These are phyloP conservation scores for Meteorus colon DNA, from an alignment of 2,888 invertebrate species.

Conservation along the genomic window DNA sequence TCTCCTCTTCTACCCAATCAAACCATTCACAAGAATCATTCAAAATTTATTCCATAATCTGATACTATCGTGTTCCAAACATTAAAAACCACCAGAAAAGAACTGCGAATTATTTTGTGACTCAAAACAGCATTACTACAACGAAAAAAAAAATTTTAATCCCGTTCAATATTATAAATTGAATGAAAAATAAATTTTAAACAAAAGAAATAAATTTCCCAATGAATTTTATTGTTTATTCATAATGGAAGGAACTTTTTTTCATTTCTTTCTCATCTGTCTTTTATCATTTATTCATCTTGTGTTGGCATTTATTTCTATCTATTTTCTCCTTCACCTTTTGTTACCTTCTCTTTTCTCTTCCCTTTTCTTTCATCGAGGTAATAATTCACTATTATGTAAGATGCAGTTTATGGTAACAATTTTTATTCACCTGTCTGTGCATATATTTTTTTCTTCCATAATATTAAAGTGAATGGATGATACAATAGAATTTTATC, in stretches of 20 bases:
- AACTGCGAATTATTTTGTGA: not conserved
- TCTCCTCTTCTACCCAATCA: not conserved
- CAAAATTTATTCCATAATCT: not conserved
- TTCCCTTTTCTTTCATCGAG: not conserved
- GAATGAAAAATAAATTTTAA: not conserved
- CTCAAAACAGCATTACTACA: not conserved
- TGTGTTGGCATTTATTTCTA: not conserved
- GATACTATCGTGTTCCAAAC: not conserved
- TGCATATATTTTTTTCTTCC: not conserved
- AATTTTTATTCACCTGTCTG: not conserved
- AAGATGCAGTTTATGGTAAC: not conserved
- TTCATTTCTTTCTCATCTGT: not conserved
- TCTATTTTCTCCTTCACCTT: not conserved
- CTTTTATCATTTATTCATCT: not conserved
- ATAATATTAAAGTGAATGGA: not conserved
- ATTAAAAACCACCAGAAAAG: not conserved
- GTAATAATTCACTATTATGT: constrained; percentile 3
- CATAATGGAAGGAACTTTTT: not conserved
- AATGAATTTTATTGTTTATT: not conserved
- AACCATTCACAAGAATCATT: not conserved
- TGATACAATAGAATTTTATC: not conserved
- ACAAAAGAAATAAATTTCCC: not conserved
- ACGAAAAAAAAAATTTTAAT: not conserved
- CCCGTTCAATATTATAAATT: not conserved
- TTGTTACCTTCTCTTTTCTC: not conserved